Evolutionary conservation across 2,888 invertebrate genomes (phyloP).

Genomic region (Flexamia atlantica): DNA sequence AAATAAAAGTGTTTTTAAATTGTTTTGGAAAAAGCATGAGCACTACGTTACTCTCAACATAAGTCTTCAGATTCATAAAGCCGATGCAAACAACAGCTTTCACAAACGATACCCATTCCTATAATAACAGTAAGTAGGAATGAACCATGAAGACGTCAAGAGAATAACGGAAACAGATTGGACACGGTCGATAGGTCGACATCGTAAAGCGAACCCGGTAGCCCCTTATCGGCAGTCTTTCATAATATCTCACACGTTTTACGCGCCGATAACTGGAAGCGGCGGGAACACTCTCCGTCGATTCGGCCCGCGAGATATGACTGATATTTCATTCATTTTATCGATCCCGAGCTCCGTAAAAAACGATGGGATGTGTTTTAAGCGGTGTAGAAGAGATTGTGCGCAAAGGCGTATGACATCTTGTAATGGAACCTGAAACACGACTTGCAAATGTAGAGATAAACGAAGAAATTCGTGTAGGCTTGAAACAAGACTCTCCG

Average conservation of each 20-base stretch:
- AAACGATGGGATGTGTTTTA: background rate
- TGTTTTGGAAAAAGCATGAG: too few species aligned
- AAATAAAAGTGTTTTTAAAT: too few species aligned
- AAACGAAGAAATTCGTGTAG: background rate
- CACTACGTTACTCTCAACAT: too few species aligned
- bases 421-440: background rate
- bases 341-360: too few species aligned
- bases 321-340: slow-evolving; percentile 41
- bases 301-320: slow-evolving; percentile 21
- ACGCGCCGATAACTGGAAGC: slow-evolving; percentile 32
- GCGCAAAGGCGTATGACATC: background rate
- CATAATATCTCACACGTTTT: slow-evolving; percentile 10
- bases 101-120: too few species aligned
- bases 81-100: too few species aligned
- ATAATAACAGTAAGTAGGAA: too few species aligned
- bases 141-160: background rate
- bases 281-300: slow-evolving; percentile 27
- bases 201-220: slow-evolving; percentile 12
- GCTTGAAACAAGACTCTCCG: background rate
- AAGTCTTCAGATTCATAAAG: too few species aligned
- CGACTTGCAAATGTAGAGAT: background rate
- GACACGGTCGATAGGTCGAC: background rate
- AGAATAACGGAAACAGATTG: slow-evolving; percentile 11
- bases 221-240: background rate
- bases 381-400: background rate